Percentiles rank a stretch among this genome's conserved stretches.
phyloP scores from a whole-genome alignment of 2,888 invertebrate species.

The Dendrolimus houi region DNA sequence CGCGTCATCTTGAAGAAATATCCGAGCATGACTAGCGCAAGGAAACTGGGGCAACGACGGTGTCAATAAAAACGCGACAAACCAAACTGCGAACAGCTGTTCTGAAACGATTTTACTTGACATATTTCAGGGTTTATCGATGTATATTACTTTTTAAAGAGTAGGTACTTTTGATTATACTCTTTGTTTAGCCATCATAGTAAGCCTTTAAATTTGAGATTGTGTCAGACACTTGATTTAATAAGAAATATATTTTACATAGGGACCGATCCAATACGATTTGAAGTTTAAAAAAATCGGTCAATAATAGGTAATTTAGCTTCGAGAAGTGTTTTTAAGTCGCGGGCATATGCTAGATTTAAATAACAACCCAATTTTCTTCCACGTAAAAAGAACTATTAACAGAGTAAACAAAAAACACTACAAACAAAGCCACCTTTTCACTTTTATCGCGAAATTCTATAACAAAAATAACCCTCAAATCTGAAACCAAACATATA shows the following conservation, averaged over 20 bases:
- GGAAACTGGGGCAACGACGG: conserved; percentile 5
- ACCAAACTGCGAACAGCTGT: conserved; percentile 10
- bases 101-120: conserved; percentile 10
- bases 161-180: background rate
- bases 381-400: background rate
- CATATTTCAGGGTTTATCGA: background rate
- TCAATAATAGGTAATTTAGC: too few species aligned
- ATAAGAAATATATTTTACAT: too few species aligned
- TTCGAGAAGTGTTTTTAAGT: too few species aligned
- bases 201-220: too few species aligned
- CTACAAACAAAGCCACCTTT: background rate
- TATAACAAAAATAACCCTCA: background rate
- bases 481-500: background rate
- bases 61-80: conserved; percentile 13
- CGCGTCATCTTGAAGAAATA: conserved; percentile 1
- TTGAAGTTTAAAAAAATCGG: too few species aligned
- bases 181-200: background rate
- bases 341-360: too few species aligned
- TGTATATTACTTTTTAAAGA: background rate
- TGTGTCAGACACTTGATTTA: too few species aligned
- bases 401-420: background rate
- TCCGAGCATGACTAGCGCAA: conserved; percentile 4
- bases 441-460: background rate
- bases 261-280: too few species aligned
- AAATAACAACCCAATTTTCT: background rate